Percentiles rank a stretch among this genome's conserved stretches.
Evolutionary conservation across 2,797 vertebrate genomes (phyloP).

Genomic region (Sebastes baramenuke): DNA sequence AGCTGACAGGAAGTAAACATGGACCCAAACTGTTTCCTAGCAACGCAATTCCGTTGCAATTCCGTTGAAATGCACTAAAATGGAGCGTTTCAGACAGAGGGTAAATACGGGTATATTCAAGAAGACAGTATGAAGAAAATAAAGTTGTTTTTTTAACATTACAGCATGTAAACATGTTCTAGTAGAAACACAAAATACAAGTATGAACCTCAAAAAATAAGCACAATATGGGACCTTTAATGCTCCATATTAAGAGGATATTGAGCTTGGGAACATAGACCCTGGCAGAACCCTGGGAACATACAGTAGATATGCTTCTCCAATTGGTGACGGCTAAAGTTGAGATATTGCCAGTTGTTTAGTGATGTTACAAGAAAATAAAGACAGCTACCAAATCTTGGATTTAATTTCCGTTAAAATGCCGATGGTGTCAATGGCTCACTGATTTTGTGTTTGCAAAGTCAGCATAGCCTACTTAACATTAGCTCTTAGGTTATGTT

Average conservation of each 20-base stretch:
- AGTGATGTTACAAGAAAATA: not conserved
- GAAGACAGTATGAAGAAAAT: too few relatives aligned
- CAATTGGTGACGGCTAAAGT: not conserved
- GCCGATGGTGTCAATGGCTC: not conserved
- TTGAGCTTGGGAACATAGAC: not conserved
- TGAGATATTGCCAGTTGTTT: not conserved
- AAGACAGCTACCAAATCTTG: not conserved
- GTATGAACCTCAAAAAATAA: too few relatives aligned
- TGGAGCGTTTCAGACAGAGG: too few relatives aligned
- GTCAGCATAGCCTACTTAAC: not conserved
- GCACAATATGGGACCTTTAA: not conserved
- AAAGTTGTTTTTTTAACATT: too few relatives aligned
- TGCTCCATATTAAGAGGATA: not conserved
- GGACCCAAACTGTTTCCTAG: too few relatives aligned
- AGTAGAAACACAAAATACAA: too few relatives aligned
- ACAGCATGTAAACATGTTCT: too few relatives aligned
- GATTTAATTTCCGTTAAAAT: not conserved
- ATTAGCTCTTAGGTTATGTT: not conserved
- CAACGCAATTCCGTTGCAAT: too few relatives aligned
- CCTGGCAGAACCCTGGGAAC: not conserved
- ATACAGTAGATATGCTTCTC: fast-evolving
- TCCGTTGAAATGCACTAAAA: too few relatives aligned
- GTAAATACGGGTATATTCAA: fast-evolving
- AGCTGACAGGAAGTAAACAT: too few relatives aligned
- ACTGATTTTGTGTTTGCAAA: not conserved